These are phyloP conservation scores for Dromiciops gliroides DNA, from an alignment of 2,113 vertebrate genomes.

Conservation along the genomic window DNA sequence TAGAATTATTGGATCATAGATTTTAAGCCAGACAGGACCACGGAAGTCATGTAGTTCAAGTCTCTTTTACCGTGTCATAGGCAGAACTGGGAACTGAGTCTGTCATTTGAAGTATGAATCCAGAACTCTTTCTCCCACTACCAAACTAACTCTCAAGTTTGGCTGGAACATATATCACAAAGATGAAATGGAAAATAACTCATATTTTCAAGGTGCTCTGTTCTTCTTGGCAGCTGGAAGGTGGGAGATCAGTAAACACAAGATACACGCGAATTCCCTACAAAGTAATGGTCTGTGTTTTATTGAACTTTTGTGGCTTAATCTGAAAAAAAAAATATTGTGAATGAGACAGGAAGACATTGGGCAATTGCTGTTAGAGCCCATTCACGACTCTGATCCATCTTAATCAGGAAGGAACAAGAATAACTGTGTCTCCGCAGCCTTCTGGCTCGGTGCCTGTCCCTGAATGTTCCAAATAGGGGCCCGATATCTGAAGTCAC, in stretches of 20 bases:
- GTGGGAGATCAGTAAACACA: background rate
- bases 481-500: background rate
- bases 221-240: background rate
- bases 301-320: background rate
- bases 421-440: background rate
- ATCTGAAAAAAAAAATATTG: background rate
- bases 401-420: background rate
- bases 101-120: background rate
- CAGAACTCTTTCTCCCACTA: background rate
- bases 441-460: background rate
- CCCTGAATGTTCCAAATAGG: background rate
- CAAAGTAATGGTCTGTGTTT: background rate
- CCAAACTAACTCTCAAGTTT: background rate
- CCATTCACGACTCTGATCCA: background rate
- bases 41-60: background rate
- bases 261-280: background rate
- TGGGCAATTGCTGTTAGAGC: background rate
- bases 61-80: background rate
- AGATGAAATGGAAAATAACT: background rate
- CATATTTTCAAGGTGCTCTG: background rate
- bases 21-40: background rate
- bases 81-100: background rate
- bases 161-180: background rate
- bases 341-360: background rate
- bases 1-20: background rate